Base-by-base conservation (phyloP, 1,140 invertebrate species). In the Calycopis cecrops region DNA sequence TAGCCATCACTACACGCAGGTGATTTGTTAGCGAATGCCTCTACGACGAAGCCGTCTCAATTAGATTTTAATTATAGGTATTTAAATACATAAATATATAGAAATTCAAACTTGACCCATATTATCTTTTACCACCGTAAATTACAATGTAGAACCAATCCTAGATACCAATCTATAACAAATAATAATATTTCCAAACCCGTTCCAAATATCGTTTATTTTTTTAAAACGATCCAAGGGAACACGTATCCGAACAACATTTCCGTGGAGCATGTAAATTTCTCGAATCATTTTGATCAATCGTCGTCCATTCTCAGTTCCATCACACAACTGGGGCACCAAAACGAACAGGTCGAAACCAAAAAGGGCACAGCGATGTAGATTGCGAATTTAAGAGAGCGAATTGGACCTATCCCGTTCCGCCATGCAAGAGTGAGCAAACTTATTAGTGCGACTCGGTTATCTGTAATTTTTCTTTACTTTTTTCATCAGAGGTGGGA, bases 361-460 rank as follows among this genome's bases (percentile, higher is more conserved):
- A 65, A 73, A 75, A 68, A 51, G 50, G 61, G 54, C 59, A 62
- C 70, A 66, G 63, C 67, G 69, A 69, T 69, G 69, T 55, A 68
- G 48, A 77, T 76, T 76, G 74, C 62, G 71, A 80, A 73, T 80
- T 80, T 73, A 81, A 78, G 68, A 69, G 68, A 63, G 60, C 68
- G 76, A 77, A 80, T 79, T 80, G 78, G 62, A 67, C 66, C 73
- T 72, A 72, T 77, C 76, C 70, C 70, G 71, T 65, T 74, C 63
- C 61, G 70, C 68, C 65, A 77, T 81, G 78, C 73, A 77, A 79
- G 72, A 81, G 73, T 61, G 78, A 68, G 72, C 78, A 81, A 79
- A 81, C 78, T 81, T 77, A 81, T 81, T 81, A 81, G 74, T 74
- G 67, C 57, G 67, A 67, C 69, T 73, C 63, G 66, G 71, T 73